Evolutionary conservation across 1,140 invertebrate species (phyloP), one percentile per base, ranked within the genome.

Genomic region (Drosophila kanapiae): DNA sequence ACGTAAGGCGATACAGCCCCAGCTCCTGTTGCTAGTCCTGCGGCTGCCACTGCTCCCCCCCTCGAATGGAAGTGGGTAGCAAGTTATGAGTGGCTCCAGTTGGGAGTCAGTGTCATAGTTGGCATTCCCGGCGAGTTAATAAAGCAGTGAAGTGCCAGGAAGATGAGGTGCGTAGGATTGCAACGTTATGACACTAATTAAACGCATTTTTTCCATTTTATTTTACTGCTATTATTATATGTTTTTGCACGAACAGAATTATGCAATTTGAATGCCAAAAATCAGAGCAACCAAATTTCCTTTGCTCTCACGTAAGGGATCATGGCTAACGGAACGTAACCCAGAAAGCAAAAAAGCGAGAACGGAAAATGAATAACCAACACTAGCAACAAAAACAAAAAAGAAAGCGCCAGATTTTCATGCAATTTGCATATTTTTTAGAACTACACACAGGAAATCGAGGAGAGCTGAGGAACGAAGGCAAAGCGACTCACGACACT

Each of bases 341-440:
- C 13, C 9, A 16, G 31, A 42, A 42, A 23, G 14, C 10, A 51
- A 27, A 38, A 16, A 67, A 14, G 2, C 1, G 40, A 35, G 27
- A 13, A n/a, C 7, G 18, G 10, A 16, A 54, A 65, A 70, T 37
- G 62, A 53, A 56, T 56, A 56, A 27, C 18, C 51, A 56, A 35
- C 49, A 18, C 29, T 33, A 51, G 33, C 10, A 79, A 65, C 40
- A 60, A 45, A 42, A 65, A 43, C 68, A 83, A 75, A 67, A 64
- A 35, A 69, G 80, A 78, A 70, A 45, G 29, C 37, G 29, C 49
- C 83, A 86, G 82, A 86, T 82, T 65, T 65, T 86, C 79, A 71
- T 85, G 75, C 75, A 86, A 86, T 86, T 86, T 86, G 82, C 82
- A 86, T 86, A 86, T 86, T 86, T 65, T 86, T 68, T n/a, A n/a